A percentile compares a stretch with the other conserved stretches of the same genome.
phyloP scores from a whole-genome alignment of 2,888 invertebrate genomes.

The Vannuccia rotundouncinata region DNA sequence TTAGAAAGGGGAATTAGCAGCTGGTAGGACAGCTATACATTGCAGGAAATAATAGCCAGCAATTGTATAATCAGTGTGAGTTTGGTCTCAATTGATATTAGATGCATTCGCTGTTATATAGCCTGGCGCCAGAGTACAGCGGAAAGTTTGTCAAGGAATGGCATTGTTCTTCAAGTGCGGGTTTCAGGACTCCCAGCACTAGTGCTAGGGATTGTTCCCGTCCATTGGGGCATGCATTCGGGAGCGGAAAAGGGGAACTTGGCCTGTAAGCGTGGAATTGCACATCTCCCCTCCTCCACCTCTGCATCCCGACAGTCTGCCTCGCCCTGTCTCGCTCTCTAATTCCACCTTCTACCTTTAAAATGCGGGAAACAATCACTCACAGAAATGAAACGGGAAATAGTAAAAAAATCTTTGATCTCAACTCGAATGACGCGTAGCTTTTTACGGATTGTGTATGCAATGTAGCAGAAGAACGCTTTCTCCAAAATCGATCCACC shows the following conservation, averaged over 20 bases:
- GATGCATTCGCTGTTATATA: too few relatives aligned
- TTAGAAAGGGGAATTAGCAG: too few relatives aligned
- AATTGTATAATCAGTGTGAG: background rate
- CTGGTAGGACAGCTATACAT: background rate
- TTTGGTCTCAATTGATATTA: too few relatives aligned
- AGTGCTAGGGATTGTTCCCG: background rate
- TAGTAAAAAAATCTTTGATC: slow-evolving; percentile 1
- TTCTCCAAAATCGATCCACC: background rate
- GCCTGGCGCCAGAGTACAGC: background rate
- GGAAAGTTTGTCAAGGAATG: background rate
- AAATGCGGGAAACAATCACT: background rate
- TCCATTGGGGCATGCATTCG: background rate
- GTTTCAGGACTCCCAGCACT: background rate
- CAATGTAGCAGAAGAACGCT: background rate
- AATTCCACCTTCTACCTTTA: too few relatives aligned
- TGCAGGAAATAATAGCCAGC: background rate
- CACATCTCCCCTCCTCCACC: background rate
- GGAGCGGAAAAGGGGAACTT: background rate
- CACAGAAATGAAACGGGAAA: slow-evolving; percentile 14
- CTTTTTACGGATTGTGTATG: background rate
- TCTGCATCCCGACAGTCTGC: too few relatives aligned
- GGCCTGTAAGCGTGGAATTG: background rate
- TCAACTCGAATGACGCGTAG: background rate
- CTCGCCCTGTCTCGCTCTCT: too few relatives aligned
- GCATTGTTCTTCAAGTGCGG: background rate